Percentiles rank a stretch among this genome's conserved stretches.
Evolutionary conservation across 2,888 invertebrate species (phyloP).

Genomic region (Orchesellides sinensis): DNA sequence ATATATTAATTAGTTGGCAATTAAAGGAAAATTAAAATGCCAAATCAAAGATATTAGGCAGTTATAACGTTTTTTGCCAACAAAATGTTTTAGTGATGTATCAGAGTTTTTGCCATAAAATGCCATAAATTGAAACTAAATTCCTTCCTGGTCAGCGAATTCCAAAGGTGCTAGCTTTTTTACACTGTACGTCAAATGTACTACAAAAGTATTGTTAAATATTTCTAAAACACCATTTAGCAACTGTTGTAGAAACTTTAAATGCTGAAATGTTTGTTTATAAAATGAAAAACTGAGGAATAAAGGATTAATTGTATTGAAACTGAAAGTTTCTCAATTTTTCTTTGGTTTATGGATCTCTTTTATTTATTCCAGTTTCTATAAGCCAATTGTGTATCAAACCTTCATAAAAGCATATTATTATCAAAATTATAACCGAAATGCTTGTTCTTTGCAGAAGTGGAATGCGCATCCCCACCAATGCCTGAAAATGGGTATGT

Average conservation of each 20-base stretch:
- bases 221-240: background rate
- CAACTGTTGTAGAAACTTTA: background rate
- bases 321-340: slow-evolving; percentile 1
- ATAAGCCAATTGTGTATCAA: slow-evolving; percentile 5
- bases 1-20: too few species aligned
- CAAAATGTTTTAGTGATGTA: too few species aligned
- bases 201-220: background rate
- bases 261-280: background rate
- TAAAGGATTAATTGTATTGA: slow-evolving; percentile 51
- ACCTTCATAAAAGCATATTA: background rate
- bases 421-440: background rate
- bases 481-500: slow-evolving; percentile 88
- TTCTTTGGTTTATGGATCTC: slow-evolving; percentile 1
- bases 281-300: slow-evolving; percentile 3
- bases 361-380: slow-evolving; percentile 16
- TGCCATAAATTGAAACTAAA: too few species aligned
- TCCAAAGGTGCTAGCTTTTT: background rate
- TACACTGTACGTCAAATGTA: background rate
- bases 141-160: slow-evolving; percentile 9
- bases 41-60: background rate
- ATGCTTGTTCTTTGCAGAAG: slow-evolving; percentile 80
- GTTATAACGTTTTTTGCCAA: too few species aligned
- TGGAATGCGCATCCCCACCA: slow-evolving; percentile 86
- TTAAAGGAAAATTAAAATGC: background rate
- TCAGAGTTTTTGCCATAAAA: too few species aligned